Percentiles rank a stretch among this genome's conserved stretches.
Conservation (phyloP, 2,113 vertebrate species). For the zebrafish (Danio rerio) region DNA sequence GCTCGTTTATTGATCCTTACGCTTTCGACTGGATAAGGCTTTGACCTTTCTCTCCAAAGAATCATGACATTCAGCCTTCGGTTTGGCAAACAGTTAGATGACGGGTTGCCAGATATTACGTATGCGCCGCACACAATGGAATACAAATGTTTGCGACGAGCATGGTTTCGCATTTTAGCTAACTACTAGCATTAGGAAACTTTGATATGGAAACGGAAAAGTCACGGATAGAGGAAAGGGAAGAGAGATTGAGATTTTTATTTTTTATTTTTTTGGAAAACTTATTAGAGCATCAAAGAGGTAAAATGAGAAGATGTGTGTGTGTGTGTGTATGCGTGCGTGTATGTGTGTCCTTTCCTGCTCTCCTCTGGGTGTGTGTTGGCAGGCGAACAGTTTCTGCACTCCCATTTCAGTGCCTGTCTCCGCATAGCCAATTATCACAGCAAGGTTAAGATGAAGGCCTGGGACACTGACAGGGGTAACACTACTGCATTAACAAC, state of each 20-base stretch:
- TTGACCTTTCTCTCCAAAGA: conserved; percentile 74
- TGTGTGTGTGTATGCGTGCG: background rate
- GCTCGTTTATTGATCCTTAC: conserved; percentile 74
- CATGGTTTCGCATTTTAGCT: conserved; percentile 5
- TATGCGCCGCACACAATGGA: conserved; percentile 57
- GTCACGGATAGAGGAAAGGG: background rate
- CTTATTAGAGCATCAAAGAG: conserved; percentile 30
- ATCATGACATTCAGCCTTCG: conserved; percentile 56
- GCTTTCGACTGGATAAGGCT: conserved; percentile 74
- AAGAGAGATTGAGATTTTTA: background rate
- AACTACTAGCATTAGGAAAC: background rate
- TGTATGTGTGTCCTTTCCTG: conserved; percentile 33
- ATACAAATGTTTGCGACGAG: conserved; percentile 67
- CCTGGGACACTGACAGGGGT: conserved; percentile 55
- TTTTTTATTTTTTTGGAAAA: background rate
- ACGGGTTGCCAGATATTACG: conserved; percentile 70
- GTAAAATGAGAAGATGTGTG: conserved; percentile 29
- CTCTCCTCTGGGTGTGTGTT: conserved; percentile 38
- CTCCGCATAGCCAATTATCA: conserved; percentile 86
- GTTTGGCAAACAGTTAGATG: conserved; percentile 67
- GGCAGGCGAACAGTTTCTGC: conserved; percentile 52
- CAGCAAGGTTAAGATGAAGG: conserved; percentile 79
- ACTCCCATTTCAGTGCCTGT: conserved; percentile 80
- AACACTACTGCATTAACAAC: conserved; percentile 32
- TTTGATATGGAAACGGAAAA: background rate